Conservation (phyloP, 2,113 vertebrate genomes). For the Sialia sialis region DNA sequence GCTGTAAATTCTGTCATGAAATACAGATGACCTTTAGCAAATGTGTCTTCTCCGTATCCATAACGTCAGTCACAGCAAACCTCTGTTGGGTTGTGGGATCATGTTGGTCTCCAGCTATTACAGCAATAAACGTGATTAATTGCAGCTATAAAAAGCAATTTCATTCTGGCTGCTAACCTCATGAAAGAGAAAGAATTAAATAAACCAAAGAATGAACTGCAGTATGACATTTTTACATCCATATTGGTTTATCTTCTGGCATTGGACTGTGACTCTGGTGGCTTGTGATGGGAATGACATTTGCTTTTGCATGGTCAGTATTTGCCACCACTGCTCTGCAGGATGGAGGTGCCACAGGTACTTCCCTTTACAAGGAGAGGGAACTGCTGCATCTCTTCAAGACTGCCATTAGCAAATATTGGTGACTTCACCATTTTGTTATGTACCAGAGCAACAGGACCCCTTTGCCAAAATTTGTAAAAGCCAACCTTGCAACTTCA, state of each 20-base stretch:
- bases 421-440: background rate
- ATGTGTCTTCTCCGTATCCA: background rate
- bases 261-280: background rate
- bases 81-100: background rate
- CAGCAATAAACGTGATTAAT: conserved; percentile 14
- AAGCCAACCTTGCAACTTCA: background rate
- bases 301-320: background rate
- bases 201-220: background rate
- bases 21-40: background rate
- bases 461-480: background rate
- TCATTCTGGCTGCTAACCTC: conserved; percentile 16
- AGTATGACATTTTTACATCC: background rate
- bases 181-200: background rate
- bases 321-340: background rate
- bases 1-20: background rate
- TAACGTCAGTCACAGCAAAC: background rate
- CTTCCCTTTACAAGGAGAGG: background rate
- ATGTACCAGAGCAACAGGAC: background rate
- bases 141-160: conserved; percentile 35
- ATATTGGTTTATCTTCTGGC: background rate
- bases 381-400: background rate
- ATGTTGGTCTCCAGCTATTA: background rate
- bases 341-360: background rate
- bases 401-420: background rate
- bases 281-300: background rate